Evolutionary conservation across 1,140 invertebrate species (phyloP).

Genomic region (Fopius arisanus): DNA sequence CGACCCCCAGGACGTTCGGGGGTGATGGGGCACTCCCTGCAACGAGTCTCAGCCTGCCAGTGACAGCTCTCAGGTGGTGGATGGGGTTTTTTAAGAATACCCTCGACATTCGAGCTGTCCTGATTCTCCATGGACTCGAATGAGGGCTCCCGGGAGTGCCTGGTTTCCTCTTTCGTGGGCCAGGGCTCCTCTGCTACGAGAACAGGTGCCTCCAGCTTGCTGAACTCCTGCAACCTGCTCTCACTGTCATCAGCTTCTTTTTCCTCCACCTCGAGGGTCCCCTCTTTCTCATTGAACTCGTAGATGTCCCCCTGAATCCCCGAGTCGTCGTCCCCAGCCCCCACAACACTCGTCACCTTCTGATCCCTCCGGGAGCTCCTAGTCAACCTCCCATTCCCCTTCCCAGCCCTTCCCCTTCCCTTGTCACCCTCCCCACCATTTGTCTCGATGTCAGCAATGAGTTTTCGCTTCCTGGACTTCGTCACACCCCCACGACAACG

Average conservation of each 20-base stretch:
- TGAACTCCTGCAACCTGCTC: conserved; percentile 45
- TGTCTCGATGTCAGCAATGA: conserved; percentile 19
- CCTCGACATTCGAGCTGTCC: conserved; percentile 38
- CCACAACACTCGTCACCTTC: conserved; percentile 35
- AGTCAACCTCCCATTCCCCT: conserved; percentile 51
- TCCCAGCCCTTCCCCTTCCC: conserved; percentile 34
- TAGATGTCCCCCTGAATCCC: conserved; percentile 64
- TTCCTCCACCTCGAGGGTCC: conserved; percentile 55
- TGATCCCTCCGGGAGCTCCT: conserved; percentile 54
- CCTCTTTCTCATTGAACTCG: conserved; percentile 61
- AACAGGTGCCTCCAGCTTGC: conserved; percentile 43
- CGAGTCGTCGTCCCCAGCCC: conserved; percentile 60
- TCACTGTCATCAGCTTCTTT: conserved; percentile 39
- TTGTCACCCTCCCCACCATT: conserved; percentile 29
- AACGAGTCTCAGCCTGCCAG: conserved; percentile 47
- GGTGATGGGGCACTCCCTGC: conserved; percentile 63
- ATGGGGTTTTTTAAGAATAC: conserved; percentile 39
- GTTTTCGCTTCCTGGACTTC: conserved; percentile 46
- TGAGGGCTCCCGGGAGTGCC: conserved; percentile 39
- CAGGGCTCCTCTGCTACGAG: conserved; percentile 46
- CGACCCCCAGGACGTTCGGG: conserved; percentile 70
- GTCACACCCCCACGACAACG: conserved; percentile 12
- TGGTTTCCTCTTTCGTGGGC: conserved; percentile 37
- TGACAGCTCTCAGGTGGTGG: conserved; percentile 44
- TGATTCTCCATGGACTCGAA: conserved; percentile 36